Evolutionary conservation across 2,797 vertebrate species (phyloP).

Genomic region (Chaenodraco wilsoni): DNA sequence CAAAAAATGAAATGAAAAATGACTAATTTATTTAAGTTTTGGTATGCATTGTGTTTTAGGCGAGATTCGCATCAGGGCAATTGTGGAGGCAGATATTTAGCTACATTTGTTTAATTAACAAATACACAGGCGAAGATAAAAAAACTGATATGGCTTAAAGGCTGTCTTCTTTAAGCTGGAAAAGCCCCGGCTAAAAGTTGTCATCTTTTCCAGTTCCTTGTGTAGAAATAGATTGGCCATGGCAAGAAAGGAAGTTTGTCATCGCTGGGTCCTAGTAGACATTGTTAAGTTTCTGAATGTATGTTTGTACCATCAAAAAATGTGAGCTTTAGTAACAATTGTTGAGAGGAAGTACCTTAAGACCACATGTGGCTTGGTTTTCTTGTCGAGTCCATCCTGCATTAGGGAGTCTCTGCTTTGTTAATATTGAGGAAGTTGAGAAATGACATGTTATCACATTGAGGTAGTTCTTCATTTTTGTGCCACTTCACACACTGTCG

Average conservation of each 20-base stretch:
- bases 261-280: not conserved
- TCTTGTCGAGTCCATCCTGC: too few relatives aligned
- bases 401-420: not conserved
- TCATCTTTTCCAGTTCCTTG: slow-evolving; percentile 23
- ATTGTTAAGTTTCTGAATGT: too few relatives aligned
- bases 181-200: not conserved
- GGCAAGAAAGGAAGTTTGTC: not conserved
- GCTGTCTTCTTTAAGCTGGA: not conserved
- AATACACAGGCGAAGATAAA: not conserved
- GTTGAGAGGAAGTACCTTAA: too few relatives aligned
- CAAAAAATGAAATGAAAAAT: not conserved
- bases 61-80: not conserved
- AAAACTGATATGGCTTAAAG: not conserved
- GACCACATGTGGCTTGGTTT: too few relatives aligned
- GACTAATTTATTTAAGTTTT: not conserved
- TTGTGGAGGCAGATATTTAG: not conserved
- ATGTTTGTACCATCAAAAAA: too few relatives aligned
- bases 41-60: not conserved
- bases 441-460: not conserved
- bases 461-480: not conserved
- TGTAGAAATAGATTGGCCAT: not conserved
- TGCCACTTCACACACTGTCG: not conserved
- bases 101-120: not conserved
- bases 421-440: slow-evolving; percentile 17
- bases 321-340: too few relatives aligned